Conservation (phyloP, 2,797 vertebrate genomes). For the Chromis chromis region DNA sequence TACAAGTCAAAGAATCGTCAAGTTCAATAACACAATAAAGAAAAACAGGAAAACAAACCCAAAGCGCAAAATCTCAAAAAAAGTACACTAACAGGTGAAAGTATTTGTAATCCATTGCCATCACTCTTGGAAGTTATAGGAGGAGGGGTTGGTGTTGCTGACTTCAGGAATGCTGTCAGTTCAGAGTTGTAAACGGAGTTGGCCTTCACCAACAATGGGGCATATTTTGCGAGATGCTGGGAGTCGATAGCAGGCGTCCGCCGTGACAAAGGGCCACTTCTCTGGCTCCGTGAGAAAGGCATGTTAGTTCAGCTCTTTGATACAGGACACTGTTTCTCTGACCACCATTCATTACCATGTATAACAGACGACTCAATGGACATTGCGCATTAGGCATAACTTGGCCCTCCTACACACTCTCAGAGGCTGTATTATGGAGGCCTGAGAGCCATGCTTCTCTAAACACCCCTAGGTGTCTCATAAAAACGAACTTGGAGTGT, state of each 20-base stretch:
- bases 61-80: not conserved
- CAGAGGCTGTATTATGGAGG: conserved; percentile 58
- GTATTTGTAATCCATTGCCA: conserved; percentile 29
- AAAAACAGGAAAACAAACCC: not conserved
- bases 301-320: conserved; percentile 88
- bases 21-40: not conserved
- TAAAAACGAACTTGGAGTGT: conserved; percentile 44
- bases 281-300: conserved; percentile 89
- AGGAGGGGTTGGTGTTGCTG: conserved; percentile 57
- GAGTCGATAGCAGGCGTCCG: conserved; percentile 81
- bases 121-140: conserved; percentile 40
- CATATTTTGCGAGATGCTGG: conserved; percentile 83
- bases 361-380: conserved; percentile 93
- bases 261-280: conserved; percentile 83
- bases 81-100: not conserved
- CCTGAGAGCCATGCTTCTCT: conserved; percentile 57
- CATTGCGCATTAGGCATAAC: conserved; percentile 89
- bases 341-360: conserved; percentile 93
- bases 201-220: conserved; percentile 84
- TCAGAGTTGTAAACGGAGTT: conserved; percentile 81
- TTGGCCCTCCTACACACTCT: conserved; percentile 88
- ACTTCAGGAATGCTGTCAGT: conserved; percentile 79
- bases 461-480: conserved; percentile 72
- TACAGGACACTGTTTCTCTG: conserved; percentile 91
- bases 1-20: not conserved